Evolutionary conservation across 2,888 invertebrate species (phyloP).

Genomic region (Scrobipalpa costella): DNA sequence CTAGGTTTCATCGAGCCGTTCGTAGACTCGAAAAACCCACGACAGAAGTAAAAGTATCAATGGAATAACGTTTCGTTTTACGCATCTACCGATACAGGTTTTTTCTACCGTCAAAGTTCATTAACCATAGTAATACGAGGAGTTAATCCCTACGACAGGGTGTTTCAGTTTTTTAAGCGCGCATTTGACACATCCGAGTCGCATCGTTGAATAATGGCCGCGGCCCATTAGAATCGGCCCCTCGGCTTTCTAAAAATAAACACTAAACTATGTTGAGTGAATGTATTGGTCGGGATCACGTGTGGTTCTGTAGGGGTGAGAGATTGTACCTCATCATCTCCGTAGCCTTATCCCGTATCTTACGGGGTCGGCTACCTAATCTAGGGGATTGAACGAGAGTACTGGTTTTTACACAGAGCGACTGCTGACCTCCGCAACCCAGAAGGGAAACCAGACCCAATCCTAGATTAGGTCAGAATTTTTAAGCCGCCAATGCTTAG

Average conservation of each 20-base stretch:
- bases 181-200: constrained; percentile 65
- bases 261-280: background rate
- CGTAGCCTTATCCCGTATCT: too few relatives aligned
- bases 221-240: constrained; percentile 59
- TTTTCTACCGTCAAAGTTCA: constrained; percentile 10
- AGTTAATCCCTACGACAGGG: constrained; percentile 22
- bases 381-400: too few relatives aligned
- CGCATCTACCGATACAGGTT: constrained; percentile 11
- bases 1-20: too few relatives aligned
- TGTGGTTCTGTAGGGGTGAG: background rate
- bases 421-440: too few relatives aligned
- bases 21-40: background rate
- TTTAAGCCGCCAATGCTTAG: too few relatives aligned
- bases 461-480: too few relatives aligned
- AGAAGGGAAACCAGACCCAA: too few relatives aligned
- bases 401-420: too few relatives aligned
- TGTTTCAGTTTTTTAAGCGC: constrained; percentile 39
- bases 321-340: background rate
- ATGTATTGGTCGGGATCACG: background rate
- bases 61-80: background rate
- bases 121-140: constrained; percentile 22
- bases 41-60: background rate
- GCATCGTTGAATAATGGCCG: constrained; percentile 66
- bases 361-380: too few relatives aligned
- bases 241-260: constrained; percentile 24